Evolutionary conservation across 2,888 invertebrate species (phyloP).

Genomic region (Drosophila dives): DNA sequence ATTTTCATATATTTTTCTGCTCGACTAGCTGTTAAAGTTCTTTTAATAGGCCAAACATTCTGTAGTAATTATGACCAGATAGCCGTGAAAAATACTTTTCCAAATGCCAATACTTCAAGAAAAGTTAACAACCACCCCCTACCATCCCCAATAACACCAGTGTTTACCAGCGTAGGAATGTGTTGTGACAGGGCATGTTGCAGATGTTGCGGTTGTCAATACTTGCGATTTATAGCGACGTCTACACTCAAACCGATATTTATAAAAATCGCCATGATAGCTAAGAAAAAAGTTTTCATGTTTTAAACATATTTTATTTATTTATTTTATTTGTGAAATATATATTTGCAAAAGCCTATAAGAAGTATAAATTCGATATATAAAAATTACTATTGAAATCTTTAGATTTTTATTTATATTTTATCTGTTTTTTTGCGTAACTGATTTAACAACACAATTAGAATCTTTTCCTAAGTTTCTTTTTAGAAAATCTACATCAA

Average conservation of each 20-base stretch:
- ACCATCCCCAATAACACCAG: neutral
- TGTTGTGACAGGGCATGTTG: slow-evolving; percentile 37
- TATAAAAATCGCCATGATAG: neutral
- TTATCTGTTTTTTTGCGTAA: neutral
- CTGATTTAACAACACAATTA: neutral
- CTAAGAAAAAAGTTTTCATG: neutral
- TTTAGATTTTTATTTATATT: neutral
- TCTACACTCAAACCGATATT: neutral
- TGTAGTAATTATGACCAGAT: slow-evolving; percentile 46
- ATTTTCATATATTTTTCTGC: slow-evolving; percentile 12
- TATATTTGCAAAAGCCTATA: neutral
- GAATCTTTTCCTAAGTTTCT: neutral
- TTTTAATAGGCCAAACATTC: slow-evolving; percentile 30
- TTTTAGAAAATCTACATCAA: neutral
- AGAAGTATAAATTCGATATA: neutral
- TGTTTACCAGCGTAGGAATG: slow-evolving; percentile 34
- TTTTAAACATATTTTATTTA: neutral
- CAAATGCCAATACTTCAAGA: slow-evolving; percentile 19
- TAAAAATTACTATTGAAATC: neutral
- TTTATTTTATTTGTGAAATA: neutral
- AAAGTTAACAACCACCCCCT: neutral
- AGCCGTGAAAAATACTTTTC: slow-evolving; percentile 29
- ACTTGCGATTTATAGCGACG: slow-evolving; percentile 25
- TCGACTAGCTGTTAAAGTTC: slow-evolving; percentile 29
- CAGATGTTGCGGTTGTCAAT: slow-evolving; percentile 60